Conservation (phyloP, 2,888 invertebrate genomes). For the Rambutsinella grinnellia region DNA sequence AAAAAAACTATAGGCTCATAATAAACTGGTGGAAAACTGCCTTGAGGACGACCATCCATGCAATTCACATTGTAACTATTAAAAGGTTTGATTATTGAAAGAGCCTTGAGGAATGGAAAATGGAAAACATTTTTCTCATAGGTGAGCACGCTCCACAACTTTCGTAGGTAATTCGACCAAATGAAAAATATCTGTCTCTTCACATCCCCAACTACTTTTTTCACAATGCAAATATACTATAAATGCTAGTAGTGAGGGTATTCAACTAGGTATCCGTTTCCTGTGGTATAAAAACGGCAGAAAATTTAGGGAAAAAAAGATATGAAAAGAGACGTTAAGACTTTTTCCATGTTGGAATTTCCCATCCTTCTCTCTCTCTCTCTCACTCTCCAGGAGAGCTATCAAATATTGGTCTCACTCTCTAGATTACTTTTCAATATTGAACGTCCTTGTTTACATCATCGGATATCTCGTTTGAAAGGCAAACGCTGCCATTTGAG, state of each 20-base stretch:
- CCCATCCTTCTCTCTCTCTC: not conserved
- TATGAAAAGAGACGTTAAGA: conserved; percentile 12
- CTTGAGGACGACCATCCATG: too few relatives aligned
- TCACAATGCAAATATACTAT: conserved; percentile 41
- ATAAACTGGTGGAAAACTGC: too few relatives aligned
- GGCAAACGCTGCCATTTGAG: not conserved
- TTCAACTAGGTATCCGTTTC: not conserved
- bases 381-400: not conserved
- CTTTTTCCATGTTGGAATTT: conserved; percentile 32
- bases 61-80: too few relatives aligned
- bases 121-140: conserved; percentile 16
- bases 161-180: conserved; percentile 27
- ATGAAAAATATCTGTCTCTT: conserved; percentile 15
- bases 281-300: not conserved
- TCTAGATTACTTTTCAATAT: conserved; percentile 10
- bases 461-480: not conserved
- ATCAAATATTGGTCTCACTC: conserved; percentile 5
- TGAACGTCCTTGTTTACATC: conserved; percentile 5
- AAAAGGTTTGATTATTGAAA: conserved; percentile 41
- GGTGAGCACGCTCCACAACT: conserved; percentile 29
- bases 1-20: too few relatives aligned
- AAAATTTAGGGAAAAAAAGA: conserved; percentile 6
- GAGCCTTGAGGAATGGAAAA: conserved; percentile 11
- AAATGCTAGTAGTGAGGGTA: too few relatives aligned
- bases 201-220: conserved; percentile 11